Conservation (phyloP, 2,797 vertebrate species). For the Tiaroga cobitis region DNA sequence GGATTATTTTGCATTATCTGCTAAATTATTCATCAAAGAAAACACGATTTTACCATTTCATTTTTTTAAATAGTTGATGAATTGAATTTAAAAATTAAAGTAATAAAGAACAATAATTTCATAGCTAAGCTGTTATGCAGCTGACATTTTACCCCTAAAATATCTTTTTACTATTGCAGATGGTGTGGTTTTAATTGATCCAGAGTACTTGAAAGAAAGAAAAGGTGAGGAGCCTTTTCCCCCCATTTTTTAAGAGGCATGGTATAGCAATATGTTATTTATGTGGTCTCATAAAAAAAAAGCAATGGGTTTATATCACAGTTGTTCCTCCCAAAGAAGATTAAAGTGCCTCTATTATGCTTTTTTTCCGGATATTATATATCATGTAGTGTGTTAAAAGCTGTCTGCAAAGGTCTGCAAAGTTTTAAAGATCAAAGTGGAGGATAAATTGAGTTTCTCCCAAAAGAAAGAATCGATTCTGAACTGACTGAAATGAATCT, state of each 20-base stretch:
- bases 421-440: background rate
- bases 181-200: slow-evolving; percentile 93
- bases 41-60: background rate
- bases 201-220: slow-evolving; percentile 94
- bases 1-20: background rate
- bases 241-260: no score
- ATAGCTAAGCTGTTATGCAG: background rate
- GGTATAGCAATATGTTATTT: background rate
- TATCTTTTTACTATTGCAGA: slow-evolving; percentile 73
- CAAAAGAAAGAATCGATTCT: background rate
- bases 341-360: background rate
- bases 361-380: background rate
- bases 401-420: background rate
- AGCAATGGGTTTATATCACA: background rate
- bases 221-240: slow-evolving; percentile 73
- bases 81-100: background rate
- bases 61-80: background rate
- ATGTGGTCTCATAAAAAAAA: background rate
- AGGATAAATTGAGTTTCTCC: background rate
- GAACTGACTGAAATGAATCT: background rate
- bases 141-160: slow-evolving; percentile 17
- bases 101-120: background rate
- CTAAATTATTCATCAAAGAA: background rate
- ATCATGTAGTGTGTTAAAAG: background rate
- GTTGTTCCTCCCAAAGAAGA: background rate